Evolutionary conservation across 2,113 vertebrate genomes (phyloP).

Genomic region (Mus spicilegus): DNA sequence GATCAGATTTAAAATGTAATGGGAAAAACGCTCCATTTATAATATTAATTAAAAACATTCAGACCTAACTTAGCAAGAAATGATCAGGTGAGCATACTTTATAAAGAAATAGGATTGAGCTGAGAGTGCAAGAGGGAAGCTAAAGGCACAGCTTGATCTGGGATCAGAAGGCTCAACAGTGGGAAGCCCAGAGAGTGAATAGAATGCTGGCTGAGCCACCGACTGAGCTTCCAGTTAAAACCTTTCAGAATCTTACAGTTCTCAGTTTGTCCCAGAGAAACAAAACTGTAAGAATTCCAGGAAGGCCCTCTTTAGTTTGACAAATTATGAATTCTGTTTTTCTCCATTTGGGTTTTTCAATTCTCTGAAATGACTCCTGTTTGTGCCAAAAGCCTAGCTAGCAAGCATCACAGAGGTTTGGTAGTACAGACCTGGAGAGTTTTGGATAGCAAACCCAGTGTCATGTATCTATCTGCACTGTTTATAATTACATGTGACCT

Average conservation of each 20-base stretch:
- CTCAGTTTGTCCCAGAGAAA: not conserved
- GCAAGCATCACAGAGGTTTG: not conserved
- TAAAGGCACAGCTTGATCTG: not conserved
- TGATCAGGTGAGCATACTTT: not conserved
- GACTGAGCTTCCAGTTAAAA: conserved; percentile 33
- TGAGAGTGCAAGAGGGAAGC: not conserved
- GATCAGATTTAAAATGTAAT: conserved; percentile 24
- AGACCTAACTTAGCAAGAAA: conserved; percentile 28
- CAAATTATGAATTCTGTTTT: not conserved
- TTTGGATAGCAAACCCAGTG: not conserved
- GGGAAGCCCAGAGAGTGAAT: not conserved
- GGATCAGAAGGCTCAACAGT: not conserved
- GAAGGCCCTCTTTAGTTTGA: not conserved
- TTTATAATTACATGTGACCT: not conserved
- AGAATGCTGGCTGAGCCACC: not conserved
- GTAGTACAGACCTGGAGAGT: not conserved
- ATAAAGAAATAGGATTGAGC: not conserved
- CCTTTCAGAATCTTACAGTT: not conserved
- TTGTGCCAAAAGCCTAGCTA: not conserved
- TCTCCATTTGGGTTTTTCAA: not conserved
- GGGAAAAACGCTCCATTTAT: conserved; percentile 30
- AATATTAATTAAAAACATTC: not conserved
- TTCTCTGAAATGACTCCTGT: not conserved
- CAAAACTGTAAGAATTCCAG: not conserved
- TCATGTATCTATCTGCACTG: not conserved